Evolutionary conservation across 2,888 invertebrate species (phyloP), one percentile per base, ranked within the genome.

Genomic region (Conus canariensis): DNA sequence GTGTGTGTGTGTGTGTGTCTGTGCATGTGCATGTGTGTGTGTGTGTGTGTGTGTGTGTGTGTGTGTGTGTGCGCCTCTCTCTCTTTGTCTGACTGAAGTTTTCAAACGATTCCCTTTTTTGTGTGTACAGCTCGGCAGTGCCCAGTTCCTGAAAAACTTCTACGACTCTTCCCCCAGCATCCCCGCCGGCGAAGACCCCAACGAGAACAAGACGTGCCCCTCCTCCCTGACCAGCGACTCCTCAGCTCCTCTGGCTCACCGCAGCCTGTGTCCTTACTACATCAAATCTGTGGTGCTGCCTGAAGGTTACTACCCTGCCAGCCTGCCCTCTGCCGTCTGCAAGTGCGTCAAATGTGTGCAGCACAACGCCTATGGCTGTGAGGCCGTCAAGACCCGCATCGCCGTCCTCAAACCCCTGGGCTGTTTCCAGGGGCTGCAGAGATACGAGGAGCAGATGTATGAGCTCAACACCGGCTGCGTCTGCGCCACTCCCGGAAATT

Each of bases 181-280:
- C 45, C 67, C 89, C 4, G 83, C 85, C 85, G 30, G 60, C 8
- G 59, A 16, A 7, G 58, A 70, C 60, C 88, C 88, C 85, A 67
- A 64, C 83, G 83, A n/a, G n/a, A 89, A 56, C 89, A 89, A 83
- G 89, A 89, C 89, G 12, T 89, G 89, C 25, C 89, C 89, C 67
- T 60, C 22, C 70, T 25, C 56, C 83, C 67, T 85, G 64, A 16
- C 85, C 25, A 22, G 5, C 9, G 25, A 64, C 14, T 14, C 4
- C 58, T 19, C 67, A 19, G 89, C 85, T 12, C 85, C 89, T 45
- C 85, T 89, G 56, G 22, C 45, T 19, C 67, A 89, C 70, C 89
- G 89, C 85, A 60, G 59, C 59, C 67, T 83, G 64, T 89, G 89
- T n/a, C 89, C 89, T 14, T 89, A 64, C 83, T 89, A 89, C 89